phyloP scores from a whole-genome alignment of 92 coral and sea anemone species.

The Bergia puertoricense region DNA sequence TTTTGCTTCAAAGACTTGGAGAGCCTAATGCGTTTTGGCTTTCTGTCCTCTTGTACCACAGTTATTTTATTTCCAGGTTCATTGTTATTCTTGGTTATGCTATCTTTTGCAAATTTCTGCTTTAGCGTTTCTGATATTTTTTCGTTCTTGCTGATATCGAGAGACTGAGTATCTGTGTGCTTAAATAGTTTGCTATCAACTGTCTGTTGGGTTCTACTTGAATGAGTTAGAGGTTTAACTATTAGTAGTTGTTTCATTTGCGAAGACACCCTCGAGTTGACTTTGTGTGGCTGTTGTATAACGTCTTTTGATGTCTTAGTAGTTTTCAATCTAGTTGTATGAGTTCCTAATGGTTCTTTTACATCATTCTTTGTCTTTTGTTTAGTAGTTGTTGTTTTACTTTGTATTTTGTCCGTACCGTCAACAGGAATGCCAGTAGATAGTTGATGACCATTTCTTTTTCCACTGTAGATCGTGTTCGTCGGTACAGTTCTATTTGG shows the following conservation, averaged over 20 bases:
- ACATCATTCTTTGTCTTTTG: background rate
- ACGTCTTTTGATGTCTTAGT: background rate
- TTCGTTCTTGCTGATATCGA: background rate
- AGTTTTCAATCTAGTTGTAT: background rate
- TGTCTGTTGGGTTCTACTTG: background rate
- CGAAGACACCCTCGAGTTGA: background rate
- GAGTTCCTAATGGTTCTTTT: background rate
- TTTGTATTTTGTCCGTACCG: background rate
- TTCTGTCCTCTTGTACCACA: background rate
- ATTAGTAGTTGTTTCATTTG: background rate
- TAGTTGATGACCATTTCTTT: background rate
- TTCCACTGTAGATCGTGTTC: background rate
- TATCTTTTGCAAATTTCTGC: background rate
- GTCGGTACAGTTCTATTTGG: background rate
- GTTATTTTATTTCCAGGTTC: background rate
- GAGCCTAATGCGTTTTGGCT: background rate
- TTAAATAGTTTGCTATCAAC: background rate
- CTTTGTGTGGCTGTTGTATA: background rate
- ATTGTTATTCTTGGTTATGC: background rate
- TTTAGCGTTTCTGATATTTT: background rate
- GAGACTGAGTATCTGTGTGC: background rate
- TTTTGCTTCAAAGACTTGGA: background rate
- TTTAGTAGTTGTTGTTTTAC: background rate
- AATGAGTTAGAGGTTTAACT: background rate
- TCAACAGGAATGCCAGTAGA: background rate